Conservation (phyloP, 2,113 vertebrate genomes). For the Rynchops niger region DNA sequence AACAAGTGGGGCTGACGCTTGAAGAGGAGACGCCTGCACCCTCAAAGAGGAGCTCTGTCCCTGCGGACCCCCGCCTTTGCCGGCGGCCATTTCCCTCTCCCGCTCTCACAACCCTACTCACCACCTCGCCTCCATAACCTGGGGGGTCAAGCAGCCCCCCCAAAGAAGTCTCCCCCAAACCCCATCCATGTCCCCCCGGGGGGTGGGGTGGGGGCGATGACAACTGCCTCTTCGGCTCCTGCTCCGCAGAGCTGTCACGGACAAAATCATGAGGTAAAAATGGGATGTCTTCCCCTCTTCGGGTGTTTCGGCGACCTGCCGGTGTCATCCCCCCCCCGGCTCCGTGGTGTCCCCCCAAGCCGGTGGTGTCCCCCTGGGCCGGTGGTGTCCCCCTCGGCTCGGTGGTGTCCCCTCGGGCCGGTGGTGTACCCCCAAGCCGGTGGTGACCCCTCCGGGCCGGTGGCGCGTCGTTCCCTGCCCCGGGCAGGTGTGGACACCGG, state of each 20-base stretch:
- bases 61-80: accelerated
- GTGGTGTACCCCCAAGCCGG: neutral
- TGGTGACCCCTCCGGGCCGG: no score
- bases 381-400: neutral
- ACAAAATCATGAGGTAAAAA: neutral
- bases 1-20: accelerated
- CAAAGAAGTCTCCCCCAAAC: neutral
- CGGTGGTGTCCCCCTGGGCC: no score
- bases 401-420: neutral
- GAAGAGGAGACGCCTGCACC: neutral
- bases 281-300: no score
- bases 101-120: neutral
- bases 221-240: neutral
- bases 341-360: neutral
- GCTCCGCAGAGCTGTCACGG: neutral
- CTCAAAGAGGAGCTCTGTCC: neutral
- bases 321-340: neutral
- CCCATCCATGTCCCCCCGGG: neutral
- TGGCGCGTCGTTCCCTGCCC: neutral
- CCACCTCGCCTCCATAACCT: neutral
- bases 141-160: neutral
- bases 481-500: neutral
- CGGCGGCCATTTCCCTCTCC: neutral
- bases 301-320: neutral
- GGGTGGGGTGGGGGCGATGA: neutral